Percentiles rank a stretch among this genome's conserved stretches.
These are phyloP conservation scores for Drosophila ezoana DNA, from an alignment of 2,888 invertebrate genomes.

Conservation along the genomic window DNA sequence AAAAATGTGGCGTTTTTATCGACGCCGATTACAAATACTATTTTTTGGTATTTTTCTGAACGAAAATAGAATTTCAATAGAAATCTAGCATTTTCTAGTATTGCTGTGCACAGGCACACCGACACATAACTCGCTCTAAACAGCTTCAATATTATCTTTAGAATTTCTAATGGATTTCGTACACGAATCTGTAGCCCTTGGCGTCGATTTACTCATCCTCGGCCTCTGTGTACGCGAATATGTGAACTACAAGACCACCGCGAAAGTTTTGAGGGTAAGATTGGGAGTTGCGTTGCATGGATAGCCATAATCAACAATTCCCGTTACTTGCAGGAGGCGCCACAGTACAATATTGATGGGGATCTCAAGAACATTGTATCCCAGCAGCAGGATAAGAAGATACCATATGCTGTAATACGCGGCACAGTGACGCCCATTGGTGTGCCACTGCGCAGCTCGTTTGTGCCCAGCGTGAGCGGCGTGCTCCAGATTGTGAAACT, in stretches of 20 bases:
- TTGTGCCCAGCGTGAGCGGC: constrained; percentile 90
- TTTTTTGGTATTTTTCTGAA: constrained; percentile 29
- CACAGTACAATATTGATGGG: constrained; percentile 89
- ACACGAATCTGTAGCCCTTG: constrained; percentile 90
- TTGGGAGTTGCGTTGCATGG: constrained; percentile 3
- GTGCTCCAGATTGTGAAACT: constrained; percentile 92
- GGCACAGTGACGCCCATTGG: constrained; percentile 92
- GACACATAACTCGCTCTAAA: constrained; percentile 22
- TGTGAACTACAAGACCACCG: constrained; percentile 90
- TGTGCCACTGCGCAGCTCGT: constrained; percentile 90
- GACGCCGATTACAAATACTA: constrained; percentile 17
- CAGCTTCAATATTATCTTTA: constrained; percentile 26
- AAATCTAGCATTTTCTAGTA: constrained; percentile 11
- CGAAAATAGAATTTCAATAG: background rate
- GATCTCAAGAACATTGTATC: constrained; percentile 88
- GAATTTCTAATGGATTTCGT: constrained; percentile 89
- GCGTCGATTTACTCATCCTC: constrained; percentile 90
- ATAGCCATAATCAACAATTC: constrained; percentile 28
- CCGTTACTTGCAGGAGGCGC: constrained; percentile 87
- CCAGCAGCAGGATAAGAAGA: constrained; percentile 87
- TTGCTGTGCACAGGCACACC: constrained; percentile 16
- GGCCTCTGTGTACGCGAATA: constrained; percentile 91
- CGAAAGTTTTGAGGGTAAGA: constrained; percentile 89
- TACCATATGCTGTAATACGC: constrained; percentile 91
- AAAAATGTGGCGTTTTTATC: background rate